A percentile compares a stretch with the other conserved stretches of the same genome.
phyloP scores from a whole-genome alignment of 2,113 vertebrate species.

The Antigone vipio region DNA sequence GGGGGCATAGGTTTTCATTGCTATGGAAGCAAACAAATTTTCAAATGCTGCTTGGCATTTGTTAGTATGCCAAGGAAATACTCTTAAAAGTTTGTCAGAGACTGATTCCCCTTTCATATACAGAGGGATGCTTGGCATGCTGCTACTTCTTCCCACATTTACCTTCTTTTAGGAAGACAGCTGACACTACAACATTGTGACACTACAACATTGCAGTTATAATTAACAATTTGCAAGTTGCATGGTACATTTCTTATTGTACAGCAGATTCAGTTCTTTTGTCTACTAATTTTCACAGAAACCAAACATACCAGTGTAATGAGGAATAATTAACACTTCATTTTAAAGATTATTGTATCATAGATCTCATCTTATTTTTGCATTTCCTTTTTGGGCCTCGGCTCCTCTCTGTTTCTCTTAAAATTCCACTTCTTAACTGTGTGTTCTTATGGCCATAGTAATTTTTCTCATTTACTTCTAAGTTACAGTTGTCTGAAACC shows the following conservation, averaged over 20 bases:
- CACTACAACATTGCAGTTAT: neutral
- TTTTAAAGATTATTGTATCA: neutral
- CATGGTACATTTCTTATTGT: neutral
- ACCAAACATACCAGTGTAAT: neutral
- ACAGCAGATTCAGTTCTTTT: neutral
- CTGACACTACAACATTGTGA: neutral
- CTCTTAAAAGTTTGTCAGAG: neutral
- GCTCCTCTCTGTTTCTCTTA: neutral
- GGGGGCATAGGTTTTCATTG: neutral
- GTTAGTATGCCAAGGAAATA: neutral
- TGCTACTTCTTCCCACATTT: slow-evolving; percentile 29
- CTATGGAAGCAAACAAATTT: slow-evolving; percentile 38
- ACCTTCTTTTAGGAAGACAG: slow-evolving; percentile 23
- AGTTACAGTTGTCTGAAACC: neutral
- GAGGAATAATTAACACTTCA: neutral
- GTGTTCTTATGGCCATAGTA: neutral
- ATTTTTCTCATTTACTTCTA: neutral
- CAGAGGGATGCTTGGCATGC: neutral
- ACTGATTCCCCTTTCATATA: neutral
- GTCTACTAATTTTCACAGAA: neutral
- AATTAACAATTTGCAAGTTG: neutral
- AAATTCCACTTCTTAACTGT: neutral
- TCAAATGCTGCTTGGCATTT: neutral
- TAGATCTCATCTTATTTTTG: neutral
- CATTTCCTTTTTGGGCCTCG: neutral